Evolutionary conservation across 2,113 vertebrate species (phyloP).

Genomic region (Lasiurus borealis): DNA sequence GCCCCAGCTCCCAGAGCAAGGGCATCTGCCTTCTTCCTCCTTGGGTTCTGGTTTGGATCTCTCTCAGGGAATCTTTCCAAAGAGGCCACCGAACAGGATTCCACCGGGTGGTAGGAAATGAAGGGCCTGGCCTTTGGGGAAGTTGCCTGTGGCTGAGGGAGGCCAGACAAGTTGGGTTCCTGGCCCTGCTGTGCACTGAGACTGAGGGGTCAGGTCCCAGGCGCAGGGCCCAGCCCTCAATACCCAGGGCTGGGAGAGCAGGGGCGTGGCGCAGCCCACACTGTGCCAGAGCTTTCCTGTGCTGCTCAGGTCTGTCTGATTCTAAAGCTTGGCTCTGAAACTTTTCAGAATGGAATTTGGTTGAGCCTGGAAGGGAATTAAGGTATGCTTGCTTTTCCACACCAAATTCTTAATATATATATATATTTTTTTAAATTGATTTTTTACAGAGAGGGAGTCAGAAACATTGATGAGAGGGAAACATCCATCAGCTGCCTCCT

Average conservation of each 20-base stretch:
- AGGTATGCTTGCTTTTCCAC: slow-evolving; percentile 8
- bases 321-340: slow-evolving; percentile 4
- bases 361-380: slow-evolving; percentile 17
- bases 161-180: not conserved
- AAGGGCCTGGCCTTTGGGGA: not conserved
- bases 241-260: not conserved
- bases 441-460: no score
- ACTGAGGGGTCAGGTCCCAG: not conserved
- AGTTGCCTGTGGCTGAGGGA: not conserved
- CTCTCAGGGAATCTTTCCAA: slow-evolving; percentile 52
- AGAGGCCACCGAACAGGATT: slow-evolving; percentile 63
- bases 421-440: no score
- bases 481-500: no score
- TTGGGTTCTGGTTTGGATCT: slow-evolving; percentile 4
- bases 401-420: slow-evolving; percentile 42
- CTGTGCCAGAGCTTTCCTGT: not conserved
- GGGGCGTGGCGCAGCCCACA: not conserved
- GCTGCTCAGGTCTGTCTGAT: not conserved
- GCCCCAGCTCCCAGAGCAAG: not conserved
- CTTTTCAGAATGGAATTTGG: not conserved
- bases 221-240: not conserved
- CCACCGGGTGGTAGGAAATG: not conserved
- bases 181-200: not conserved
- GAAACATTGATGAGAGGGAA: no score
- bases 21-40: slow-evolving; percentile 58